Conservation (phyloP, 92 coral and sea anemone species). For the Heliopora coerulea region DNA sequence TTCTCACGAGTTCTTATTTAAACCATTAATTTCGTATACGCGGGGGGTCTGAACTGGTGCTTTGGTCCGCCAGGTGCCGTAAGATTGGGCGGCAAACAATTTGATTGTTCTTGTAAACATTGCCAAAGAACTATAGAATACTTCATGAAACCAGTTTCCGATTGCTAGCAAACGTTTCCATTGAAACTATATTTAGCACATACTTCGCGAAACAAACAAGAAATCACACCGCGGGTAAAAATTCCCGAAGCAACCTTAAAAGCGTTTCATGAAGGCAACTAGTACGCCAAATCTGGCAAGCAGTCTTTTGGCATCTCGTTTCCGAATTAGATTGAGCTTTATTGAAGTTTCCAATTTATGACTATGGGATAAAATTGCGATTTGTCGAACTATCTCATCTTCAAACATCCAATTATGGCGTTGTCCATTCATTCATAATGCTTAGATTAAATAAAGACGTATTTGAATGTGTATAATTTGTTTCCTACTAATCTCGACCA, state of each 20-base stretch:
- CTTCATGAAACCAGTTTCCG: conserved; percentile 25
- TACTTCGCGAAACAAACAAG: conserved; percentile 25
- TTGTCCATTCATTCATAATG: conserved; percentile 26
- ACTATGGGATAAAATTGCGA: neutral
- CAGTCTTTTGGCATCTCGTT: no score
- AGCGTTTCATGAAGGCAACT: no score
- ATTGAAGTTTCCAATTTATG: conserved; percentile 3
- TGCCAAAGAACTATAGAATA: conserved; percentile 30
- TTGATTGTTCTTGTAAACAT: conserved; percentile 38
- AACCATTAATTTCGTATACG: conserved; percentile 11
- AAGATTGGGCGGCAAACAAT: conserved; percentile 40
- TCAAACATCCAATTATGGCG: conserved; percentile 31
- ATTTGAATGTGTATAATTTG: conserved; percentile 10
- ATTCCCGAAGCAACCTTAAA: neutral
- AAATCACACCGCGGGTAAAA: neutral
- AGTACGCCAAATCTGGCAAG: neutral
- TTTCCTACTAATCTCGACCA: neutral
- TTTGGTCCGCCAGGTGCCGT: conserved; percentile 32
- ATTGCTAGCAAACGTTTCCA: conserved; percentile 1
- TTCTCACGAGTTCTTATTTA: conserved; percentile 38
- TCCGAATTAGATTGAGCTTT: no score
- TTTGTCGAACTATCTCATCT: conserved; percentile 12
- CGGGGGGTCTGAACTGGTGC: conserved; percentile 28
- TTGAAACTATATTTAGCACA: conserved; percentile 25
- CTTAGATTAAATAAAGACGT: conserved; percentile 25